Evolutionary conservation across 2,797 vertebrate genomes (phyloP), one percentile per base, ranked within the genome.

Genomic region (Somateria mollissima): DNA sequence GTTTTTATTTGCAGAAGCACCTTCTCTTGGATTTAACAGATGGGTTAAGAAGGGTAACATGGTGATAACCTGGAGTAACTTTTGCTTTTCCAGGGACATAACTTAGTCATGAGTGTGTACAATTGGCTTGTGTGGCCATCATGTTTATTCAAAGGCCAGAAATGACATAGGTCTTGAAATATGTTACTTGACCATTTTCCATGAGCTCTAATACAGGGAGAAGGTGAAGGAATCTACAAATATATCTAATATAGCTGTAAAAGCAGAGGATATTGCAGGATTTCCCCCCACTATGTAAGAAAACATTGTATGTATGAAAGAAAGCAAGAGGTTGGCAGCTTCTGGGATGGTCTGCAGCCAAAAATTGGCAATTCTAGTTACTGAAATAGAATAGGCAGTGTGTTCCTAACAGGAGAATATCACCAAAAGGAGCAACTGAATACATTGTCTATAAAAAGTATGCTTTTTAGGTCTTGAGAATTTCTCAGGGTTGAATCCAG

Each of bases 401-500:
- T 76, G 72, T 80, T 94, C 65, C 77, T 47, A 93, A 79, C 53
- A 76, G 53, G 27, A 91, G 30, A 75, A 74, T 89, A 71, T 74
- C 81, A 47, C 77, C 53, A 87, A 87, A 90, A 82, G 53, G 60
- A 95, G 65, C 32, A 90, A 94, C 77, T 82, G 9, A 94, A 62
- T 69, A 39, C 17, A 74, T 90, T 83, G 18, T 84, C 80, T 94
- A 41, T 85, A 66, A 92, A 82, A 92, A 67, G 21, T 53, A 49
- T 41, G 34, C 21, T n/a, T 93, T 91, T 91, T 65, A 80, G 15
- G 30, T 91, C 51, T 37, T 89, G 69, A 69, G 72, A 90, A 72
- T 90, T 87, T 88, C 86, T 92, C 4, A 3, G 30, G 62, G 49
- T 60, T 87, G 37, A 92, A 78, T 74, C 53, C 53, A 51, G 1